Percentiles rank a stretch among this genome's conserved stretches.
Conservation (phyloP, 2,888 invertebrate genomes). For the Isoperla grammatica region DNA sequence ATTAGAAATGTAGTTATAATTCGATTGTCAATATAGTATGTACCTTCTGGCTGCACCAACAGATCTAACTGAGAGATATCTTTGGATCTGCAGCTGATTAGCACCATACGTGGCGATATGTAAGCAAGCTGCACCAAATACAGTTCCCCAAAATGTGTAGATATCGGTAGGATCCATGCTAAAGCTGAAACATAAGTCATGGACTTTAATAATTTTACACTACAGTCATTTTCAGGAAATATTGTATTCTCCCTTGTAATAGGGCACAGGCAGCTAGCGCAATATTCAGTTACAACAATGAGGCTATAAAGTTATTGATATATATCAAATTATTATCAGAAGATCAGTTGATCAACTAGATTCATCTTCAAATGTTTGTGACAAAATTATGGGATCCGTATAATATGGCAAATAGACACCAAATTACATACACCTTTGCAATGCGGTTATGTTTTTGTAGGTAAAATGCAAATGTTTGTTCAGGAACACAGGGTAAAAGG, state of each 20-base stretch:
- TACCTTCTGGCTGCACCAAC: conserved; percentile 43
- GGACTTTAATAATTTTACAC: not conserved
- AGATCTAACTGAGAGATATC: conserved; percentile 45
- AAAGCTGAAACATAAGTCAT: conserved; percentile 39
- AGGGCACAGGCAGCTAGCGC: too few relatives aligned
- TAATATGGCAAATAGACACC: not conserved
- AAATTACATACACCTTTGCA: too few relatives aligned
- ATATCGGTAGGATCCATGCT: conserved; percentile 43
- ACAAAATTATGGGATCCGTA: not conserved
- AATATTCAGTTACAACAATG: too few relatives aligned
- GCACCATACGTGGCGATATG: conserved; percentile 43
- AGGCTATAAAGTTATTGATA: too few relatives aligned
- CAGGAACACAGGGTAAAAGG: too few relatives aligned
- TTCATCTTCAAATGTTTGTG: too few relatives aligned
- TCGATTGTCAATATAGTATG: too few relatives aligned
- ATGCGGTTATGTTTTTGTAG: too few relatives aligned
- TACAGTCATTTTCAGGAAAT: not conserved
- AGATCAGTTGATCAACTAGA: too few relatives aligned
- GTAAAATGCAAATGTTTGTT: too few relatives aligned
- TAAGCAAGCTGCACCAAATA: conserved; percentile 43
- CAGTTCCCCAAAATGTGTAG: conserved; percentile 45
- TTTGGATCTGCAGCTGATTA: conserved; percentile 49
- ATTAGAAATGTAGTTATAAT: too few relatives aligned
- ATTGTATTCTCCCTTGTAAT: not conserved
- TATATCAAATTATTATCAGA: too few relatives aligned